A percentile compares a stretch with the other conserved stretches of the same genome.
Evolutionary conservation across 2,113 vertebrate species (phyloP).

Genomic region (Geococcyx californianus): DNA sequence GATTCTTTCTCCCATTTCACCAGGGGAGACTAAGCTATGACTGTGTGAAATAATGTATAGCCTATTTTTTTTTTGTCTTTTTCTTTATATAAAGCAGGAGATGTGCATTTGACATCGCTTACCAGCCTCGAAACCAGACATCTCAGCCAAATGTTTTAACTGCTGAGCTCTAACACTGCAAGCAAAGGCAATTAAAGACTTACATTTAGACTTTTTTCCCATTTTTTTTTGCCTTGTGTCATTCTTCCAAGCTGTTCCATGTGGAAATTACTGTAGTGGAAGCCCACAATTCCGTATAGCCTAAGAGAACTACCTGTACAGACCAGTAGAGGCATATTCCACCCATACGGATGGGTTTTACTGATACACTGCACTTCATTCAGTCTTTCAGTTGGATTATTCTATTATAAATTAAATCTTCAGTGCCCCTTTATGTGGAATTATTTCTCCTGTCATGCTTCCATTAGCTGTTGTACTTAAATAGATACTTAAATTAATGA

Average conservation of each 20-base stretch:
- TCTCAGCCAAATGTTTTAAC: neutral
- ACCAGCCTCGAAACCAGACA: neutral
- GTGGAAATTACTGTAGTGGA: neutral
- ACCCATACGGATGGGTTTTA: neutral
- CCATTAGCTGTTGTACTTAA: neutral
- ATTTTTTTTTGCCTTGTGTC: neutral
- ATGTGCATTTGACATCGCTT: neutral
- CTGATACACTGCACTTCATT: neutral
- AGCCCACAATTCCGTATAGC: neutral
- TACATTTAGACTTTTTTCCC: neutral
- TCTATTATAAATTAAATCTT: neutral
- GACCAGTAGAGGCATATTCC: neutral
- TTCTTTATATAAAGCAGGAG: neutral
- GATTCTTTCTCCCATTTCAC: neutral
- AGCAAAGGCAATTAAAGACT: neutral
- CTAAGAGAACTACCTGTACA: neutral
- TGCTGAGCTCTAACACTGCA: neutral
- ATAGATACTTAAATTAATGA: neutral
- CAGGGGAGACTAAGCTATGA: too few relatives aligned
- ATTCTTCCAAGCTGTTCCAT: neutral
- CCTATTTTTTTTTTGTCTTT: neutral
- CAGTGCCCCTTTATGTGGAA: neutral
- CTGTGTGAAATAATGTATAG: too few relatives aligned
- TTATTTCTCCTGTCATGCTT: neutral
- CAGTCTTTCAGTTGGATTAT: neutral